A percentile compares a stretch with the other conserved stretches of the same genome.
phyloP scores from a whole-genome alignment of 1,140 invertebrate genomes.

The Delia radicum region DNA sequence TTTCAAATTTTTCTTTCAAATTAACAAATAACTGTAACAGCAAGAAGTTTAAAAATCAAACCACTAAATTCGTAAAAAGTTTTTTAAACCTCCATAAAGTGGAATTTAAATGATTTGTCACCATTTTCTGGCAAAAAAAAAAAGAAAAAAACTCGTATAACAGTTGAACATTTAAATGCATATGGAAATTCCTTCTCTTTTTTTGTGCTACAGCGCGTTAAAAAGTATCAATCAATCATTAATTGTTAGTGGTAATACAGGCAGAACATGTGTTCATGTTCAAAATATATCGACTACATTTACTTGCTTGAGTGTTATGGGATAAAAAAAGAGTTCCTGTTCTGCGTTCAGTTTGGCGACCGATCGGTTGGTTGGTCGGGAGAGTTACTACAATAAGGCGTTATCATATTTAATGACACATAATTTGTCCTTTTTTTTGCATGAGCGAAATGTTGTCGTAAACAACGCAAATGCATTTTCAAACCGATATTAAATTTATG shows the following conservation, averaged over 20 bases:
- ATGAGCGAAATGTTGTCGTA: neutral
- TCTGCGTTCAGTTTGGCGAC: neutral
- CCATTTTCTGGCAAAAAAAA: too few relatives aligned
- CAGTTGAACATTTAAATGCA: neutral
- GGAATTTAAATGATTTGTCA: slow-evolving; percentile 10
- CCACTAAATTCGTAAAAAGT: neutral
- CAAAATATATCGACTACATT: neutral
- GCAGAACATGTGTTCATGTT: neutral
- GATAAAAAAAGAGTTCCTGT: neutral
- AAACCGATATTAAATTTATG: neutral
- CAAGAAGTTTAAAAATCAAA: too few relatives aligned
- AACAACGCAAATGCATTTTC: neutral
- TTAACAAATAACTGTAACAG: neutral
- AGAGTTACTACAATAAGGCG: slow-evolving; percentile 31
- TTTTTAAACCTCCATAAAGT: neutral
- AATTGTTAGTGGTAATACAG: neutral
- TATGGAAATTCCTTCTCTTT: neutral
- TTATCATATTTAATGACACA: slow-evolving; percentile 53
- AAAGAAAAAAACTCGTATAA: too few relatives aligned
- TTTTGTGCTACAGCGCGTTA: slow-evolving; percentile 15
- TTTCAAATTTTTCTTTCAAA: neutral
- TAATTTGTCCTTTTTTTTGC: slow-evolving; percentile 43
- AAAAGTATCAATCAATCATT: slow-evolving; percentile 53
- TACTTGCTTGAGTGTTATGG: neutral
- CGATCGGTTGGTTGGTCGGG: too few relatives aligned